Conservation (phyloP, 2,113 vertebrate species). For the Catharus fuscescens region DNA sequence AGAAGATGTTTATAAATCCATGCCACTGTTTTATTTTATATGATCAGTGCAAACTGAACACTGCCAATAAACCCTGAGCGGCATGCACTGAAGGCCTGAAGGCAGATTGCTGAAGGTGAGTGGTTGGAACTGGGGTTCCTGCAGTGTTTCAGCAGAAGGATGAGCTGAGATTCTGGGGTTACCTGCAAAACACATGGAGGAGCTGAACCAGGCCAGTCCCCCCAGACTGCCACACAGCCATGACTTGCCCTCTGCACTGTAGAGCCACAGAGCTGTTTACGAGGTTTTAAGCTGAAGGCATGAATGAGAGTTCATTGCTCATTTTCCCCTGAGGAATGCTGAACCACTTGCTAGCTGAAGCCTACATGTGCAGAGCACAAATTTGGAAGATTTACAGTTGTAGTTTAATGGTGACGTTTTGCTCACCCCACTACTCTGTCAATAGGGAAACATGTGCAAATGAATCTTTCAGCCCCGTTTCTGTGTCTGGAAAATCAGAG, state of each 20-base stretch:
- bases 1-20: neutral
- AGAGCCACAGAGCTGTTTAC: neutral
- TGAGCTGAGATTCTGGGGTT: neutral
- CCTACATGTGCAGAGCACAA: neutral
- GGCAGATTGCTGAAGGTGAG: neutral
- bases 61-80: neutral
- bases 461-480: neutral
- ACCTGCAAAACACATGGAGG: rapidly evolving
- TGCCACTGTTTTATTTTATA: neutral
- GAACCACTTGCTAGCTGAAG: neutral
- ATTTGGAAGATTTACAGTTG: neutral
- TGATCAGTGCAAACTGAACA: neutral
- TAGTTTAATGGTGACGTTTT: neutral
- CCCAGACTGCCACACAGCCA: rapidly evolving
- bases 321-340: neutral
- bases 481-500: neutral
- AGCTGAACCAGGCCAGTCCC: neutral
- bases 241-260: rapidly evolving
- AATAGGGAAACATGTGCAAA: neutral
- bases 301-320: neutral
- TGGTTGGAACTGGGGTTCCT: neutral
- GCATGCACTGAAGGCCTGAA: rapidly evolving
- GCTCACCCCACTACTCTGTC: neutral
- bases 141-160: rapidly evolving
- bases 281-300: neutral